Evolutionary conservation across 2,113 vertebrate species (phyloP).

Genomic region (Macrotis lagotis): DNA sequence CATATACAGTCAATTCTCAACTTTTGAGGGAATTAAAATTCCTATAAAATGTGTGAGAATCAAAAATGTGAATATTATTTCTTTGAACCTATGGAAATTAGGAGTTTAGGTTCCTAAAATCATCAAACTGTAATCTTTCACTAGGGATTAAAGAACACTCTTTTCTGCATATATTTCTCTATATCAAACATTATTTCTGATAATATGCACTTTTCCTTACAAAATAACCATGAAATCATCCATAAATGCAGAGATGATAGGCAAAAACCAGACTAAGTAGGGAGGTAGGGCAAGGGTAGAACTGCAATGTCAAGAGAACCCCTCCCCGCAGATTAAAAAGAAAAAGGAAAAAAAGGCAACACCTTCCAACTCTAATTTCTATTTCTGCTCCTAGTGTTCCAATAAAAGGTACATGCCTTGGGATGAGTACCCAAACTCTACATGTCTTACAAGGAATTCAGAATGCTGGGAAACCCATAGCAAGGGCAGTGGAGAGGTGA

Average conservation of each 20-base stretch:
- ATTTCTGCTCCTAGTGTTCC: neutral
- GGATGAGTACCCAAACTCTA: rapidly evolving
- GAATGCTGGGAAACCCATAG: neutral
- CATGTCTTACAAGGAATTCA: neutral
- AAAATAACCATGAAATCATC: too few relatives aligned
- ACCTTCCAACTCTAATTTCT: neutral
- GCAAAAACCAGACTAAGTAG: too few relatives aligned
- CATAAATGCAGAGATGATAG: too few relatives aligned
- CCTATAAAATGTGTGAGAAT: neutral
- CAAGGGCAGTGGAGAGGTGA: neutral
- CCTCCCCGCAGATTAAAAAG: too few relatives aligned
- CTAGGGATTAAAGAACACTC: neutral
- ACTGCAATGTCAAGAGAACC: too few relatives aligned
- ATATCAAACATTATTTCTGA: neutral
- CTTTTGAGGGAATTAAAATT: neutral
- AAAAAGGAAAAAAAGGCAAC: too few relatives aligned
- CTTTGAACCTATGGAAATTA: neutral
- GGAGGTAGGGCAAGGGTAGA: too few relatives aligned
- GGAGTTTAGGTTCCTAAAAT: neutral
- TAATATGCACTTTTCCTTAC: too few relatives aligned
- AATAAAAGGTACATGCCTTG: neutral
- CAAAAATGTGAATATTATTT: neutral
- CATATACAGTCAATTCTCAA: neutral
- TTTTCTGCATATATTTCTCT: neutral
- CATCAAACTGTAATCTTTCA: neutral